A percentile compares a stretch with the other conserved stretches of the same genome.
These are phyloP conservation scores for Mesaphorura yosii DNA, from an alignment of 1,140 invertebrate species.

Conservation along the genomic window DNA sequence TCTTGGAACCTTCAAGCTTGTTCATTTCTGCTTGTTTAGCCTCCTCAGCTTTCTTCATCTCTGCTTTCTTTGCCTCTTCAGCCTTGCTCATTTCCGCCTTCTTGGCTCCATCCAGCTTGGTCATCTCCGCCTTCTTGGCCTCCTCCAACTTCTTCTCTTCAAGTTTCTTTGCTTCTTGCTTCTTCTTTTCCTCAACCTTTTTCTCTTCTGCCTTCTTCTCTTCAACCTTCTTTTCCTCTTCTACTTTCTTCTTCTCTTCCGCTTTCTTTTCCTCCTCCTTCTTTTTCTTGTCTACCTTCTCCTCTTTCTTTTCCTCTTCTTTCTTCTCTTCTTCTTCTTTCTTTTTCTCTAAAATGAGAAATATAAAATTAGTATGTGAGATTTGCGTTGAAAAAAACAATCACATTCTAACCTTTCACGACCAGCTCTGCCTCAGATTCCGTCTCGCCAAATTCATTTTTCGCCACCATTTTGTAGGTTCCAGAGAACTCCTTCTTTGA, in stretches of 20 bases:
- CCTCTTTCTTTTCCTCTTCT: slow-evolving; percentile 26
- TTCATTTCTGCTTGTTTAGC: slow-evolving; percentile 23
- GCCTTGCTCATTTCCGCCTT: slow-evolving; percentile 11
- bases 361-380: not conserved
- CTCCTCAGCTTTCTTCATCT: slow-evolving; percentile 26
- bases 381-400: slow-evolving; percentile 30
- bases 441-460: slow-evolving; percentile 69
- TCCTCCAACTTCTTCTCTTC: slow-evolving; percentile 32
- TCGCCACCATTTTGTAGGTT: slow-evolving; percentile 64
- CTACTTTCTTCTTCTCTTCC: slow-evolving; percentile 35
- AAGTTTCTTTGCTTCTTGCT: slow-evolving; percentile 38
- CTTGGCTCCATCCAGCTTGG: slow-evolving; percentile 33
- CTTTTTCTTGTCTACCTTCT: slow-evolving; percentile 34
- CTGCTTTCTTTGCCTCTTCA: too few species aligned
- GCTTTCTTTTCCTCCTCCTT: slow-evolving; percentile 31
- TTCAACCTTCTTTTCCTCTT: slow-evolving; percentile 26
- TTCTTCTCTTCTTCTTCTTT: slow-evolving; percentile 35
- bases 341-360: slow-evolving; percentile 34
- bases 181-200: slow-evolving; percentile 29
- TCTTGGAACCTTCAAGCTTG: slow-evolving; percentile 7
- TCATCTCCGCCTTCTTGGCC: slow-evolving; percentile 34
- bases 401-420: slow-evolving; percentile 43
- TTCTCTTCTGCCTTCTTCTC: slow-evolving; percentile 21
- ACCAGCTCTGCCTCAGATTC: slow-evolving; percentile 64
- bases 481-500: slow-evolving; percentile 57